These are phyloP conservation scores for Bombycilla garrulus DNA, from an alignment of 2,113 vertebrate genomes.

Conservation along the genomic window DNA sequence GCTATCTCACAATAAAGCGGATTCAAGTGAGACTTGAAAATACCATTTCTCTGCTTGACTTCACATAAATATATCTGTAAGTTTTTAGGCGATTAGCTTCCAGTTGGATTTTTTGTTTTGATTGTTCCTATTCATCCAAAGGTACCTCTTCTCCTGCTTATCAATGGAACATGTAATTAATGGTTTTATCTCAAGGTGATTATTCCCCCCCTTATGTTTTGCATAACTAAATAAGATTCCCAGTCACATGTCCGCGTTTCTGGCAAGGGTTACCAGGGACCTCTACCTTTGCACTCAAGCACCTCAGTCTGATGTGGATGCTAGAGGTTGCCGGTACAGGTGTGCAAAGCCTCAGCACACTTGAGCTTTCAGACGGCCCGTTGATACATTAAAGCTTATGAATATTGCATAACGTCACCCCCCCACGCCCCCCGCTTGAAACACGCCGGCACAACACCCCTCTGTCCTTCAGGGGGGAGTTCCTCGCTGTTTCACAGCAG, in stretches of 20 bases:
- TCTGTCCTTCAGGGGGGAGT: rapidly evolving
- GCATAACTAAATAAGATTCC: not conserved
- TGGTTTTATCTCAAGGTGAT: not conserved
- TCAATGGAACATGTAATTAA: not conserved
- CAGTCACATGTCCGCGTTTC: rapidly evolving
- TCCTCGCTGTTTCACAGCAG: rapidly evolving
- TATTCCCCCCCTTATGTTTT: not conserved
- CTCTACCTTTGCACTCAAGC: not conserved
- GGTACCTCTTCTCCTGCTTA: not conserved
- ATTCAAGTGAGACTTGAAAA: not conserved
- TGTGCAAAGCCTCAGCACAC: not conserved
- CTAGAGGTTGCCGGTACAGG: not conserved
- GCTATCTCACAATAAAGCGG: not conserved
- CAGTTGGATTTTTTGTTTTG: not conserved
- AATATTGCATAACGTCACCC: not conserved
- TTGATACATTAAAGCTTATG: not conserved
- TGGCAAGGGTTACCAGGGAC: not conserved
- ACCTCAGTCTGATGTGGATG: not conserved
- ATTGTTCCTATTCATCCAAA: not conserved
- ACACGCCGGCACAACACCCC: not conserved
- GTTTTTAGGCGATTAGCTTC: not conserved
- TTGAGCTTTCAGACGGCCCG: not conserved
- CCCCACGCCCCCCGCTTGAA: not conserved
- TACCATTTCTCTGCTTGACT: not conserved
- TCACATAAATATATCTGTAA: not conserved